Percentiles rank a stretch among this genome's conserved stretches.
phyloP scores from a whole-genome alignment of 2,113 vertebrate species.

The Petaurus breviceps region DNA sequence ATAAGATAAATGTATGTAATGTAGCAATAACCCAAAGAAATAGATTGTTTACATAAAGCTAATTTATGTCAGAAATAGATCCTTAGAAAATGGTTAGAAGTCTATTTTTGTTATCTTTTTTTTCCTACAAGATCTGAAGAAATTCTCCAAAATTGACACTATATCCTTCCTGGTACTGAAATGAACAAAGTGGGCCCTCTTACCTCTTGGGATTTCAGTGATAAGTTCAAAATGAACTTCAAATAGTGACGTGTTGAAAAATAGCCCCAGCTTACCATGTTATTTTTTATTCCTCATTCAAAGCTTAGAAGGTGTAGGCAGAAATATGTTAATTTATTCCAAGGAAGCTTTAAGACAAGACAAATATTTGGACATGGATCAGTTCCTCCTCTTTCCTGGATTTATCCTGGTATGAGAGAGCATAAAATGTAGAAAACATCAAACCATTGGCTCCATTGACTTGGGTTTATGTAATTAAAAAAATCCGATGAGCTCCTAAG shows the following conservation, averaged over 20 bases:
- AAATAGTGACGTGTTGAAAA: conserved; percentile 23
- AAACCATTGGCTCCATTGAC: conserved; percentile 49
- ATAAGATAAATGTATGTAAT: not conserved
- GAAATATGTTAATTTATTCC: conserved; percentile 66
- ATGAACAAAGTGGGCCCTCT: conserved; percentile 5
- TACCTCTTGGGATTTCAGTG: not conserved
- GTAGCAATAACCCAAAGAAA: conserved; percentile 1
- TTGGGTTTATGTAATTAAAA: conserved; percentile 52
- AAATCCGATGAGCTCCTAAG: conserved; percentile 33
- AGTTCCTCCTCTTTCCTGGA: conserved; percentile 43
- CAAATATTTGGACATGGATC: conserved; percentile 75
- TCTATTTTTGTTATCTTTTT: not conserved
- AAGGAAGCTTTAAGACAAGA: conserved; percentile 62
- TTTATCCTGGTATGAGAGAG: conserved; percentile 47
- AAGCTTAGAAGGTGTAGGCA: conserved; percentile 51
- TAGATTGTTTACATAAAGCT: not conserved
- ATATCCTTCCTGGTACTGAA: conserved; percentile 17
- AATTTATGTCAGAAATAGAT: conserved; percentile 13
- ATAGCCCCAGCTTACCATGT: not conserved
- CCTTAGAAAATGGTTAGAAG: conserved; percentile 11
- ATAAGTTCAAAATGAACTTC: conserved; percentile 30
- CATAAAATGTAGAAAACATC: conserved; percentile 12
- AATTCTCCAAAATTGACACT: conserved; percentile 10
- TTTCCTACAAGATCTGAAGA: not conserved
- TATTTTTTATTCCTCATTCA: conserved; percentile 5